phyloP scores from a whole-genome alignment of 1,140 invertebrate genomes.

The Tetragnatha versicolor region DNA sequence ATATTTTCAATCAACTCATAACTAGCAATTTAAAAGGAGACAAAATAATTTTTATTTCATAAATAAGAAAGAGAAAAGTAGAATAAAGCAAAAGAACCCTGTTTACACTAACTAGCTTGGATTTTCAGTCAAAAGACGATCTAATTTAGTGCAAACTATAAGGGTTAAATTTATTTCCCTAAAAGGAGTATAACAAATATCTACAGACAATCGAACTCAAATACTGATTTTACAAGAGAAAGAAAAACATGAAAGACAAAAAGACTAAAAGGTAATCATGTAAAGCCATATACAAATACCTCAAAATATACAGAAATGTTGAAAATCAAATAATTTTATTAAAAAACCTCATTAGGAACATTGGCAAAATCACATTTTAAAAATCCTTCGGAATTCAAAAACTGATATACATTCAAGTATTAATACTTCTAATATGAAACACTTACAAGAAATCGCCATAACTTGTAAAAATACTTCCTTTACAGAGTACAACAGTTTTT shows the following conservation, averaged over 20 bases:
- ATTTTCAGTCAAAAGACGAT: not conserved
- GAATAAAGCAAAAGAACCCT: not conserved
- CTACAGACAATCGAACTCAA: not conserved
- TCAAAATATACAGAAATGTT: not conserved
- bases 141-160: not conserved
- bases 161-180: not conserved
- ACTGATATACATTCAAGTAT: not conserved
- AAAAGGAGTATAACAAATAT: not conserved
- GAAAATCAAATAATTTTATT: not conserved
- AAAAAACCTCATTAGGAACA: conserved; percentile 9
- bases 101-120: not conserved
- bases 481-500: not conserved
- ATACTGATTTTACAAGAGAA: conserved; percentile 1
- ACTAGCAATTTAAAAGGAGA: not conserved
- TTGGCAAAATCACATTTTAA: conserved; percentile 21
- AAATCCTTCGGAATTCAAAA: not conserved
- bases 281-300: not conserved
- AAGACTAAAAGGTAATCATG: not conserved
- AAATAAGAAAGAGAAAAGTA: not conserved
- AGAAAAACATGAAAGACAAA: not conserved
- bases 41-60: not conserved
- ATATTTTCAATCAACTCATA: not conserved
- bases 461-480: not conserved
- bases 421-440: not conserved
- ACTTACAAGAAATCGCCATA: not conserved